Conservation (phyloP, 2,888 invertebrate genomes). For the Andrena haemorrhoa region DNA sequence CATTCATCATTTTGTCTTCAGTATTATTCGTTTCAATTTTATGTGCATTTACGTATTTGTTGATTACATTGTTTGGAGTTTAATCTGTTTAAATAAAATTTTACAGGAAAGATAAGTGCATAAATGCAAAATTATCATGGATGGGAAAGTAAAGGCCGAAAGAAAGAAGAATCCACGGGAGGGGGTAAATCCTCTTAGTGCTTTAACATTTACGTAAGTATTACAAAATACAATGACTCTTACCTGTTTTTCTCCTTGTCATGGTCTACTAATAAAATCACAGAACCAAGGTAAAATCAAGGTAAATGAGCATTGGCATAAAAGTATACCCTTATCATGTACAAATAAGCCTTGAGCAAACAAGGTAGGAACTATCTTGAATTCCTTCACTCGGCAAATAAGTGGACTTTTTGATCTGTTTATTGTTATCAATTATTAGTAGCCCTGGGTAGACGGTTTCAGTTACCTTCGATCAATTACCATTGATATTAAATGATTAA, state of each 20-base stretch:
- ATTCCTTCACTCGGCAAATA: conserved; percentile 18
- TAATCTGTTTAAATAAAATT: background rate
- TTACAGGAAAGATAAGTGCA: conserved; percentile 35
- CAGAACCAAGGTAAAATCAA: conserved; percentile 19
- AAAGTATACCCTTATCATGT: conserved; percentile 32
- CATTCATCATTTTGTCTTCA: background rate
- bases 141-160: conserved; percentile 78
- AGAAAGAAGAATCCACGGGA: conserved; percentile 86
- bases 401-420: conserved; percentile 3
- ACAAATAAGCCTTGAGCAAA: conserved; percentile 39
- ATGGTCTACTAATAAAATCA: conserved; percentile 15
- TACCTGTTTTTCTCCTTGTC: background rate
- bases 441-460: background rate
- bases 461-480: conserved; percentile 33
- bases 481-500: conserved; percentile 19
- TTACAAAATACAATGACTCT: background rate
- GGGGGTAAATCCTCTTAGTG: conserved; percentile 86
- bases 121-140: conserved; percentile 73
- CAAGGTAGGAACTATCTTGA: conserved; percentile 40
- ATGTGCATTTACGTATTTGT: background rate
- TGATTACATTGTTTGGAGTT: background rate
- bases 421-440: conserved; percentile 33
- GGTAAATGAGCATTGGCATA: conserved; percentile 7
- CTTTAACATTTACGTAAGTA: conserved; percentile 87
- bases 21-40: background rate